These are phyloP conservation scores for Nansenia antarctica DNA, from an alignment of 2,113 vertebrate species.

Conservation along the genomic window DNA sequence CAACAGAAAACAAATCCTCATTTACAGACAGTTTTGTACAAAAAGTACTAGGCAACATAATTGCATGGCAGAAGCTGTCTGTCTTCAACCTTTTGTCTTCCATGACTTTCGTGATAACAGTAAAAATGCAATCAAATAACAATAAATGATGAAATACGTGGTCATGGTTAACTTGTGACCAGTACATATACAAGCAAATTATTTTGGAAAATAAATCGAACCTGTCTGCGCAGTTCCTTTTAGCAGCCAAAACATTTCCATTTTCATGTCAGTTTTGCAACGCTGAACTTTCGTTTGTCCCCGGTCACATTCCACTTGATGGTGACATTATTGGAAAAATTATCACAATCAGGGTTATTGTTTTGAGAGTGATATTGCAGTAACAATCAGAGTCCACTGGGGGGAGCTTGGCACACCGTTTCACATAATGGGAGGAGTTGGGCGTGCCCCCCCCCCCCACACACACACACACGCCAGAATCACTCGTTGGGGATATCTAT, in stretches of 20 bases:
- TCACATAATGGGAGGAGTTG: not conserved
- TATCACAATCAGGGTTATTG: not conserved
- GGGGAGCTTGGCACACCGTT: slow-evolving; percentile 24
- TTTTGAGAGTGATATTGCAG: slow-evolving; percentile 33
- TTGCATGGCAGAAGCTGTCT: not conserved
- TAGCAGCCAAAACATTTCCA: no score
- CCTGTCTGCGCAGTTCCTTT: no score
- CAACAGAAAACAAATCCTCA: not conserved
- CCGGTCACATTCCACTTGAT: no score
- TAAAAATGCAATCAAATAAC: not conserved
- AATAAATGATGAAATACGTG: not conserved
- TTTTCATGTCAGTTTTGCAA: no score
- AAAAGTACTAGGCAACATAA: not conserved
- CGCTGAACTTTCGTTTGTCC: no score
- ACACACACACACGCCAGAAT: not conserved
- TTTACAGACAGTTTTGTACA: not conserved
- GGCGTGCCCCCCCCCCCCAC: not conserved
- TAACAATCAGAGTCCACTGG: slow-evolving; percentile 41
- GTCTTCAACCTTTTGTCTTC: not conserved
- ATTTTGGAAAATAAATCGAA: no score
- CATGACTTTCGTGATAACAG: not conserved
- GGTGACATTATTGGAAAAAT: not conserved
- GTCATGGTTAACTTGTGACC: no score
- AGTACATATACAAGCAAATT: no score
- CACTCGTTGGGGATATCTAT: slow-evolving; percentile 82